Evolutionary conservation across 2,888 invertebrate genomes (phyloP).

Genomic region (Tromatobia lineatoria): DNA sequence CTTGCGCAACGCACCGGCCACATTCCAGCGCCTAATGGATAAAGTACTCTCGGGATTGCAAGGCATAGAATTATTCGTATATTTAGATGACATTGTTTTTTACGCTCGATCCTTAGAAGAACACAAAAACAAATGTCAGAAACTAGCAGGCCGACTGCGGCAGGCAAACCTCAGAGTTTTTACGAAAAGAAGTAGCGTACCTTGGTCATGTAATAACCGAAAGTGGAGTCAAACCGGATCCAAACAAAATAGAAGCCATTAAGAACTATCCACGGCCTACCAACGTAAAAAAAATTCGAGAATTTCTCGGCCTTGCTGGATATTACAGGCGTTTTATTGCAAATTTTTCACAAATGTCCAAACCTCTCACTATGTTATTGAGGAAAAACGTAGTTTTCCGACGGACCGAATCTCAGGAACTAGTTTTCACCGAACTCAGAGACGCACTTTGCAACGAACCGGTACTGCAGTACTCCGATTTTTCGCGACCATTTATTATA

Average conservation of each 20-base stretch:
- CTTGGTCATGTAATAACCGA: conserved; percentile 23
- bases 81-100: conserved; percentile 38
- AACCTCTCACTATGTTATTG: conserved; percentile 55
- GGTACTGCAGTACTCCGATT: conserved; percentile 62
- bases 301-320: conserved; percentile 76
- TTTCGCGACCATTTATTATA: conserved; percentile 55
- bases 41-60: conserved; percentile 33
- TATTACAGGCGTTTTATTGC: conserved; percentile 75
- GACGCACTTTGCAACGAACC: conserved; percentile 58
- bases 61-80: too few species aligned
- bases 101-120: conserved; percentile 42
- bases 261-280: conserved; percentile 69
- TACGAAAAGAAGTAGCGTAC: conserved; percentile 31
- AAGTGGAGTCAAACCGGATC: conserved; percentile 33
- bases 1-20: conserved; percentile 10
- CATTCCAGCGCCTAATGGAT: conserved; percentile 39
- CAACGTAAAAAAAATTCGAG: conserved; percentile 68
- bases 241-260: conserved; percentile 68
- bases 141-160: neutral
- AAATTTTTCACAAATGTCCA: conserved; percentile 57
- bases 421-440: conserved; percentile 46
- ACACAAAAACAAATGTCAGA: conserved; percentile 41
- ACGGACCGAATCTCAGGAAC: conserved; percentile 48
- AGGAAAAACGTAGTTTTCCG: conserved; percentile 41
- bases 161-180: conserved; percentile 19